phyloP scores from a whole-genome alignment of 1,140 invertebrate species.

The Telenomus remus region DNA sequence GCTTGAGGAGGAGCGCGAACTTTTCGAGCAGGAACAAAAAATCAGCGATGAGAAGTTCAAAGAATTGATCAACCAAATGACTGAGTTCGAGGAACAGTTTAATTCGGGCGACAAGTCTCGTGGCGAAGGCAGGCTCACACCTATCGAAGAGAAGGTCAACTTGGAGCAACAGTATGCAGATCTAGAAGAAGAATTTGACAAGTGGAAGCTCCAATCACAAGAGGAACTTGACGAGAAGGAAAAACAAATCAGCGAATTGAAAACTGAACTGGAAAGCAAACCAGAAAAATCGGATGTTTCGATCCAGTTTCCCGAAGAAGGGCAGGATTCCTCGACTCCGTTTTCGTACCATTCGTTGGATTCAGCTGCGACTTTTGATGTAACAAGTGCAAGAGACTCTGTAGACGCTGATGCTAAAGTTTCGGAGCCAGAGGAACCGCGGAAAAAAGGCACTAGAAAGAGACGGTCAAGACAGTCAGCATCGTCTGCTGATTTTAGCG shows the following conservation, averaged over 20 bases:
- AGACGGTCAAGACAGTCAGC: slow-evolving; percentile 6
- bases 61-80: slow-evolving; percentile 83
- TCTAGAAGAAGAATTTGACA: slow-evolving; percentile 82
- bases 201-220: slow-evolving; percentile 74
- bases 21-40: slow-evolving; percentile 85
- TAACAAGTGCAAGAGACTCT: slow-evolving; percentile 11
- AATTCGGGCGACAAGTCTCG: slow-evolving; percentile 71
- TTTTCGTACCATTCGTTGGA: slow-evolving; percentile 52
- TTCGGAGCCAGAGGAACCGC: slow-evolving; percentile 9
- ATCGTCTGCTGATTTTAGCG: slow-evolving; percentile 23
- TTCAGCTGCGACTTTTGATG: slow-evolving; percentile 34
- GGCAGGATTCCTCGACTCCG: slow-evolving; percentile 43
- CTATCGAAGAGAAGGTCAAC: slow-evolving; percentile 84
- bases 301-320: slow-evolving; percentile 64
- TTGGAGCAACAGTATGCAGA: slow-evolving; percentile 84
- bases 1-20: slow-evolving; percentile 84
- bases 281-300: slow-evolving; percentile 54
- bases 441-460: slow-evolving; percentile 15
- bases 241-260: slow-evolving; percentile 77
- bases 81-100: slow-evolving; percentile 88
- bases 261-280: slow-evolving; percentile 69
- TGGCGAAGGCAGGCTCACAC: slow-evolving; percentile 78
- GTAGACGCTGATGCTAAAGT: neutral
- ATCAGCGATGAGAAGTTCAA: slow-evolving; percentile 85
- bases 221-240: slow-evolving; percentile 74